Base-by-base conservation (phyloP, 2,113 vertebrate genomes). In the Pterocles orientalis region DNA sequence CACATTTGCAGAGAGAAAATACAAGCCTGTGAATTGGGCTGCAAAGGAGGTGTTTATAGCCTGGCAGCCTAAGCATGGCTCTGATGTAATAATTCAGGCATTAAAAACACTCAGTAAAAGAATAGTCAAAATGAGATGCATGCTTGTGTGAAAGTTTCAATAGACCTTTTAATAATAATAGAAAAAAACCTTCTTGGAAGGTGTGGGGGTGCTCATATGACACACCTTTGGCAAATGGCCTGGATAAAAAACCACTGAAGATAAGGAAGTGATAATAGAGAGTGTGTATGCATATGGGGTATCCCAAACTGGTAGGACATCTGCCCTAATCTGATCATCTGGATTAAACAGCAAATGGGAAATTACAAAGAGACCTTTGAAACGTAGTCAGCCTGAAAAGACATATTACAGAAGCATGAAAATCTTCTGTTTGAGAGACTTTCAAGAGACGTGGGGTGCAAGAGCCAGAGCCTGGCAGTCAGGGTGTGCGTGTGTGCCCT, bases 401-500 rank as follows among this genome's bases (percentile, higher is more conserved):
- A 26, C 12, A 18, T 58, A 6, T 50, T 41, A 33, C 18, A 47
- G 51, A 72, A 68, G 13, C 4, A 21, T 33, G 15, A 23, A 66
- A 61, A 20, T 47, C 48, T 48, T 47, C 68, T 45, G 34, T 68
- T 56, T 56, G 47, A 43, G 69, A 56, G 12, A 56, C 41, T 23
- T 78, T 78, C 33, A n/a, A 39, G 65, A 51, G 25, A 3, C 0
- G 0, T 21, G 21, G 41, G 31, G 14, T 51, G 24, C 47, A 66
- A 34, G n/a, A 58, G 7, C 16, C 24, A 15, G 57, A 33, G 26
- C 9, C 31, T 60, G 1, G 0, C 8, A 4, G 19, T 28, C 28
- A 7, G 8, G 4, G 7, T 10, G 29, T 10, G 36, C 0, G 0
- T 10, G 3, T 43, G 29, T 81, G 16, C 14, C 6, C 9, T 81